These are phyloP conservation scores for Psettodes erumei DNA, from an alignment of 2,113 vertebrate species.

Conservation along the genomic window DNA sequence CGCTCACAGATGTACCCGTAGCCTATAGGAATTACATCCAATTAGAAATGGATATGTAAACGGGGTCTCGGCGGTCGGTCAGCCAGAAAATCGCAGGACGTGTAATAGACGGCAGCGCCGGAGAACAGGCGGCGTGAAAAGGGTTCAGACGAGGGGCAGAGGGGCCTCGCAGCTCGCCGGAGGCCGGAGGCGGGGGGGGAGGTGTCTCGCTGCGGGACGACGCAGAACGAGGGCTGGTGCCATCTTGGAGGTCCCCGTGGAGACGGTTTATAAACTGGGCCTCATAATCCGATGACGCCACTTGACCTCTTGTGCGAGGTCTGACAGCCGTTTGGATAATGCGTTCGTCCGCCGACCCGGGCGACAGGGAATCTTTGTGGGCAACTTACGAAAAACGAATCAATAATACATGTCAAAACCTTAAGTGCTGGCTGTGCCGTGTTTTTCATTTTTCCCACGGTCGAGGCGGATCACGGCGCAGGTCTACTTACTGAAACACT, in stretches of 20 bases:
- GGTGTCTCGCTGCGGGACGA: not conserved
- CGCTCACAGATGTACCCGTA: not conserved
- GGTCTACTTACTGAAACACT: fast-evolving
- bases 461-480: not conserved
- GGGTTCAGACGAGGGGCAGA: not conserved
- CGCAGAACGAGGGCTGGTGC: not conserved
- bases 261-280: too few relatives aligned
- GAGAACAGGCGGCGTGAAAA: too few relatives aligned
- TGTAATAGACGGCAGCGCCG: not conserved
- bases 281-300: fast-evolving
- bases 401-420: not conserved
- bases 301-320: too few relatives aligned
- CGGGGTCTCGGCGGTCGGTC: not conserved
- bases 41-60: not conserved
- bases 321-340: too few relatives aligned
- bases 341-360: not conserved
- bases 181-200: too few relatives aligned
- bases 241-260: not conserved
- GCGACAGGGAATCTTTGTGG: not conserved
- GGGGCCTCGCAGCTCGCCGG: not conserved
- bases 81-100: not conserved
- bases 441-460: not conserved
- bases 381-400: not conserved
- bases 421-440: not conserved
- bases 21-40: not conserved